Evolutionary conservation across 2,113 vertebrate genomes (phyloP), one percentile per base, ranked within the genome.

Genomic region (Corythaeola cristata): DNA sequence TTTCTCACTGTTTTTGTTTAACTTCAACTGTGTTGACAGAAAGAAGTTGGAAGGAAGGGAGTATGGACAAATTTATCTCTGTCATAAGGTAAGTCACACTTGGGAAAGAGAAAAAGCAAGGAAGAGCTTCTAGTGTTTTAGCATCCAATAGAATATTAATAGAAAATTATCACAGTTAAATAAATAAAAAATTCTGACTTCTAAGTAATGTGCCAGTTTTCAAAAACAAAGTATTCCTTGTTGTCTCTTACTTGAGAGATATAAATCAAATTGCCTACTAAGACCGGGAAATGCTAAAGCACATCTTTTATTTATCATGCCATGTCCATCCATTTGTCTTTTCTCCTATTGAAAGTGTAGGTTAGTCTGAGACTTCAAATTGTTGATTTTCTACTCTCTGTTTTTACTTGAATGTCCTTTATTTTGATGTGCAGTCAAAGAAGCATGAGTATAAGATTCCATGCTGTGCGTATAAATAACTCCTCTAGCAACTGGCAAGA

Each of bases 401-500:
- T 90, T 66, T 93, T 88, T 80, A 52, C 85, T 95, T 94, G 67
- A 85, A 85, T 87, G 79, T 96, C 88, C 87, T 96, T 94, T 95
- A 85, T 93, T 94, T 95, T 95, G 79, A 67, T 96, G 93, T 95
- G 93, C 94, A 95, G 60, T 90, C 94, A 92, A 90, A 96, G 89
- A 95, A 90, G 69, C 90, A 68, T 82, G 84, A 90, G 50, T 88
- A 47, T 96, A 82, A 95, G 85, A 92, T 79, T 95, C 71, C 95
- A 96, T 95, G 95, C 96, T 97, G 96, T 94, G 94, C 3, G 1
- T 87, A 75, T 96, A 94, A 96, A 91, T 96, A 96, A 95, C 73
- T 97, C 73, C 62, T 93, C 52, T 59, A 81, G 92, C 85, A 96
- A 92, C 55, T 76, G 80, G 82, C 82, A 94, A 88, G 92, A 97